Conservation (phyloP, 2,113 vertebrate genomes). For the Rattus norvegicus region GRCr8 NC_086037.1:54277001-54277500, state of each 20-base stretch:
- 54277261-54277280: too few species aligned
- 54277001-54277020: conserved; percentile 27
- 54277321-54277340: neutral
- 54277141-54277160: neutral
- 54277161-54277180: too few species aligned
- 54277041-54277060: conserved; percentile 15
- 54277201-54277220: neutral
- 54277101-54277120: neutral
- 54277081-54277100: conserved; percentile 51
- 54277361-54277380: neutral
- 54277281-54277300: neutral
- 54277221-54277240: neutral
- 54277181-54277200: neutral
- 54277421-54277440: neutral
- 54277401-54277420: neutral
- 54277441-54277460: neutral
- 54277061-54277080: neutral
- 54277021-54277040: conserved; percentile 1
- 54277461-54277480: neutral
- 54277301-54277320: neutral
- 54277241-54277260: neutral
- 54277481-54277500: neutral
- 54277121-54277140: too few species aligned
- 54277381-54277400: neutral
- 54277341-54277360: neutral